Evolutionary conservation across 2,888 invertebrate genomes (phyloP).

Genomic region (Tetranychus truncatus): DNA sequence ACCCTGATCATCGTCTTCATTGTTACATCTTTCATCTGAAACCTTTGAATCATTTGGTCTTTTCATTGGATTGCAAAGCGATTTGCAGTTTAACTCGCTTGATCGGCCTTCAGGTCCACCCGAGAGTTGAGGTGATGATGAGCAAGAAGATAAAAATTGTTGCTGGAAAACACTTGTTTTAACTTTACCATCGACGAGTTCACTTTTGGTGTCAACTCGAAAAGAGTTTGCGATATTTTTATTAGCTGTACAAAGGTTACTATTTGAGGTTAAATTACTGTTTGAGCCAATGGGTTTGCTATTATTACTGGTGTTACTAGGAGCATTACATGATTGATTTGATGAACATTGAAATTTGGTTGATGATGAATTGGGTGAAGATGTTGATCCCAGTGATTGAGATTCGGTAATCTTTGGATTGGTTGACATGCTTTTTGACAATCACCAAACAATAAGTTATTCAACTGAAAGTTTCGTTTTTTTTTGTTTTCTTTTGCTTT

Average conservation of each 20-base stretch:
- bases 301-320: neutral
- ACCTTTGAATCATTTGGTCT: no score
- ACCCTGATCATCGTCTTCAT: neutral
- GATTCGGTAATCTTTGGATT: neutral
- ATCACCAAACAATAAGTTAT: no score
- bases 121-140: neutral
- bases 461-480: neutral
- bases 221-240: neutral
- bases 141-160: neutral
- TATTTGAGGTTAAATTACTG: neutral
- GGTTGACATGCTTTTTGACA: no score
- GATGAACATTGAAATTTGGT: neutral
- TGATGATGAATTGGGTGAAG: neutral
- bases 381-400: neutral
- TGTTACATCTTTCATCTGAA: neutral
- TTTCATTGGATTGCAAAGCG: no score
- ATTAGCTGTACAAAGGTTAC: neutral
- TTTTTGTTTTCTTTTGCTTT: neutral
- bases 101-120: neutral
- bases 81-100: no score
- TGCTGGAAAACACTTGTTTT: neutral
- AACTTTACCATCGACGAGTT: conserved; percentile 6
- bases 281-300: neutral
- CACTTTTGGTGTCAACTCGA: neutral
- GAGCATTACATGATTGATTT: neutral